Conservation (phyloP, 2,113 vertebrate genomes). For the Chrysochloris asiatica region DNA sequence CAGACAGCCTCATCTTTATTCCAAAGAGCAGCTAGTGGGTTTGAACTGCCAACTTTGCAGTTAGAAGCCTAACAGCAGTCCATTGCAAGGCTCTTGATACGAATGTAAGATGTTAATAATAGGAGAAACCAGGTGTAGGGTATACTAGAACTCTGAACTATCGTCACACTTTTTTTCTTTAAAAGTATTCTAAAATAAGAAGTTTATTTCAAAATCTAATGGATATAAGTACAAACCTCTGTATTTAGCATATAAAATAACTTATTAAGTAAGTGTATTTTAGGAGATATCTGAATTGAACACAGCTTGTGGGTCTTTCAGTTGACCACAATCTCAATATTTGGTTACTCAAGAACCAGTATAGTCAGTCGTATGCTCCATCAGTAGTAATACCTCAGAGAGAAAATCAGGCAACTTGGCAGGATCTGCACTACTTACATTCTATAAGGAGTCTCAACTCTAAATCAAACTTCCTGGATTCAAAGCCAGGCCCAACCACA, state of each 20-base stretch:
- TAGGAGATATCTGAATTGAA: not conserved
- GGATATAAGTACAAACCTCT: not conserved
- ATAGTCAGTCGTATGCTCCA: accelerated
- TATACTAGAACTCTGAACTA: not conserved
- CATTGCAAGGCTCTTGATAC: no score
- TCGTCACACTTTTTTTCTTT: slow-evolving; percentile 3
- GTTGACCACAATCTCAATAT: not conserved
- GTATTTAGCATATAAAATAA: not conserved
- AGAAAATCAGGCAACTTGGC: not conserved
- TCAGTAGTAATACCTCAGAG: accelerated
- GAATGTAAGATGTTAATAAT: not conserved
- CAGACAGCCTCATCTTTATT: no score
- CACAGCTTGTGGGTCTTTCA: not conserved
- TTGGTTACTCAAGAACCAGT: accelerated
- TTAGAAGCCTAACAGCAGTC: no score
- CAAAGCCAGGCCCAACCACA: not conserved
- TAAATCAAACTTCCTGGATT: not conserved
- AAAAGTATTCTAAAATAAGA: slow-evolving; percentile 16
- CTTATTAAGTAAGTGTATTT: not conserved
- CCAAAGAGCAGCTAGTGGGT: no score
- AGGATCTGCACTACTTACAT: not conserved
- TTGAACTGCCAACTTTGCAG: no score
- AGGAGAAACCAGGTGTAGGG: not conserved
- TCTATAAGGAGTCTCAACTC: not conserved
- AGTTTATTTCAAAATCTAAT: not conserved